phyloP scores from a whole-genome alignment of 2,113 vertebrate genomes.

The Ciconia maguari region DNA sequence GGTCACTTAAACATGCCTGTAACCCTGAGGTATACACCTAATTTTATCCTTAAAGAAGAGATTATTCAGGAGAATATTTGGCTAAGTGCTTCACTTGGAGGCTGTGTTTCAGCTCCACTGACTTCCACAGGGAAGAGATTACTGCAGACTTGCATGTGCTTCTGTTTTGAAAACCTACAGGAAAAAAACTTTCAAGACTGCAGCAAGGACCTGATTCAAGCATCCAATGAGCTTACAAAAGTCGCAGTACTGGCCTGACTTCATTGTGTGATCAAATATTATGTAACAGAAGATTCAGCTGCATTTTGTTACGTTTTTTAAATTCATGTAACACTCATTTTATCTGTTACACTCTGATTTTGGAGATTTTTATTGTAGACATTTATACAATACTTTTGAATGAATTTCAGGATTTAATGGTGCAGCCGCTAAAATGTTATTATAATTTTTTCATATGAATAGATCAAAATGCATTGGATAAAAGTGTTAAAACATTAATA shows the following conservation, averaged over 20 bases:
- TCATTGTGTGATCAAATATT: neutral
- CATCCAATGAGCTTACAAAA: neutral
- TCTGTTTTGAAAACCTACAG: neutral
- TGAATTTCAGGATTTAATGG: neutral
- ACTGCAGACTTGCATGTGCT: neutral
- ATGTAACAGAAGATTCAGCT: neutral
- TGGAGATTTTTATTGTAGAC: neutral
- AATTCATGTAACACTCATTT: neutral
- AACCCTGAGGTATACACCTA: neutral
- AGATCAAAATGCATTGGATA: neutral
- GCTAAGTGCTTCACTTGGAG: neutral
- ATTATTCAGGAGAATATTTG: neutral
- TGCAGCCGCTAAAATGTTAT: neutral
- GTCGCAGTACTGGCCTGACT: neutral
- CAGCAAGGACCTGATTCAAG: neutral
- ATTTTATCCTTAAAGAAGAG: neutral
- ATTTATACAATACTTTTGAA: neutral
- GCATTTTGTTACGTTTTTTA: neutral
- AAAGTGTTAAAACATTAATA: neutral
- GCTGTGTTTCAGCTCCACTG: neutral
- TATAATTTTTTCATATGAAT: neutral
- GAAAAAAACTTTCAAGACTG: neutral
- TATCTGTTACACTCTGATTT: neutral
- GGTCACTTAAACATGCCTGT: neutral
- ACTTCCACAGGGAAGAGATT: neutral